Evolutionary conservation across 2,113 vertebrate species (phyloP).

Genomic region (Hypanus sabinus): DNA sequence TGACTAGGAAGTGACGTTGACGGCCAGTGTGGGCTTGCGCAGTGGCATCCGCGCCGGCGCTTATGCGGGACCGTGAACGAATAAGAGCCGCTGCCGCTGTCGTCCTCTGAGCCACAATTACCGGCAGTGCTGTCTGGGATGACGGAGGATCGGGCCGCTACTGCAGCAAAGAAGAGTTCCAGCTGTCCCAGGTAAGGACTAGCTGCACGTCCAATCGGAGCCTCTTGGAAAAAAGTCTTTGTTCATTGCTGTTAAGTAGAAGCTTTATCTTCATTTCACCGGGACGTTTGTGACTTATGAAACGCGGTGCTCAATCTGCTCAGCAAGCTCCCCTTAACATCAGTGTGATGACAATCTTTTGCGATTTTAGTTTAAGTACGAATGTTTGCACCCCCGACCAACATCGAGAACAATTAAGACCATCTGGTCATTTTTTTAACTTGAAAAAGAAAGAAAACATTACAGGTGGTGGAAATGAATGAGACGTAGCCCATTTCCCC

Average conservation of each 20-base stretch:
- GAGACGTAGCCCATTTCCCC: too few relatives aligned
- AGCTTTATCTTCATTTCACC: too few relatives aligned
- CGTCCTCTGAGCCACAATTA: neutral
- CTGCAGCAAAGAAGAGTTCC: constrained; percentile 29
- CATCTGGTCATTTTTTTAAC: too few relatives aligned
- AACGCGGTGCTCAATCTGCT: too few relatives aligned
- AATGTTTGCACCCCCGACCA: neutral
- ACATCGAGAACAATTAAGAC: neutral
- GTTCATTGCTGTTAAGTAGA: too few relatives aligned
- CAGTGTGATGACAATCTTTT: neutral
- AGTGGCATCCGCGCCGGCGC: neutral
- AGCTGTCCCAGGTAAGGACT: constrained; percentile 22
- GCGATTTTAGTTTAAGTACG: neutral
- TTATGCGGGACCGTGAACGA: neutral
- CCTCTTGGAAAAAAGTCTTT: too few relatives aligned
- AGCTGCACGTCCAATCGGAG: neutral
- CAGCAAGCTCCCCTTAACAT: neutral
- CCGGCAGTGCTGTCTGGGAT: constrained; percentile 18
- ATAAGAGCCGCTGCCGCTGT: neutral
- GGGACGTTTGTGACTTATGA: neutral
- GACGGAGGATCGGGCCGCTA: constrained; percentile 37
- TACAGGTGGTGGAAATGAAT: too few relatives aligned
- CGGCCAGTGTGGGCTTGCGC: neutral
- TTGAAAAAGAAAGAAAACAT: too few relatives aligned
- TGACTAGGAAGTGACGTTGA: neutral